Base-by-base conservation (phyloP, 2,797 vertebrate genomes). In the Hipposideros larvatus region DNA sequence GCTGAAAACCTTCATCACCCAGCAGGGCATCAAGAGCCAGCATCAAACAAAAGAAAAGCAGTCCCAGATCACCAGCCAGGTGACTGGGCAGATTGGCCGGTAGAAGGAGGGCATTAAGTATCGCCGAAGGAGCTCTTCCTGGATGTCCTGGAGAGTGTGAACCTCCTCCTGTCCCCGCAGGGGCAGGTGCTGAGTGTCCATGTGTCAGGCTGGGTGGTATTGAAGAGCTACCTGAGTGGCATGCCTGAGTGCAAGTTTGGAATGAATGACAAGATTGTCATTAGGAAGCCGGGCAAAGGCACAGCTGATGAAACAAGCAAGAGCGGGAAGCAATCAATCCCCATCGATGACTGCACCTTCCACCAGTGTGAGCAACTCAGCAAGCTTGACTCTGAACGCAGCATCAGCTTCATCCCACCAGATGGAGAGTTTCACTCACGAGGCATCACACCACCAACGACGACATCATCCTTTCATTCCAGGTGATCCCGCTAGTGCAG, bases 161-260 rank as follows among this genome's bases (percentile, higher is more conserved):
- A 99, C 98, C 99, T 99, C 97, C n/a, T n/a, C n/a, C n/a, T n/a
- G n/a, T n/a, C n/a, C 18, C 99, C 99, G 0, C 99, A 99, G 98
- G 99, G 99, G 97, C 99, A 99, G 98, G 99, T 99, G 94, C 98
- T 99, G 97, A 99, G 99, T 1, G 99, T 99, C 43, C 99, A 99
- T 1, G 99, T 99, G 95, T 99, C 99, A 0, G 99, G 99, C 95
- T 99, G 99, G 63, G 99, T 99, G 22, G 99, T 99, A 96, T 99
- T 99, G 99, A 99, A 99, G 99, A 99, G 99, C 98, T 99, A 99
- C 83, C 99, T 99, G 98, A 99, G 99, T 11, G 99, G 99, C 83
- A 99, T 99, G 99, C 99, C 99, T 0, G 99, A 99, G 97, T 99
- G 99, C 99, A 99, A 99, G 97, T 99, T 99, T 91, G 99, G 99